Conservation (phyloP, 2,797 vertebrate species). For the Melanitta fusca region DNA sequence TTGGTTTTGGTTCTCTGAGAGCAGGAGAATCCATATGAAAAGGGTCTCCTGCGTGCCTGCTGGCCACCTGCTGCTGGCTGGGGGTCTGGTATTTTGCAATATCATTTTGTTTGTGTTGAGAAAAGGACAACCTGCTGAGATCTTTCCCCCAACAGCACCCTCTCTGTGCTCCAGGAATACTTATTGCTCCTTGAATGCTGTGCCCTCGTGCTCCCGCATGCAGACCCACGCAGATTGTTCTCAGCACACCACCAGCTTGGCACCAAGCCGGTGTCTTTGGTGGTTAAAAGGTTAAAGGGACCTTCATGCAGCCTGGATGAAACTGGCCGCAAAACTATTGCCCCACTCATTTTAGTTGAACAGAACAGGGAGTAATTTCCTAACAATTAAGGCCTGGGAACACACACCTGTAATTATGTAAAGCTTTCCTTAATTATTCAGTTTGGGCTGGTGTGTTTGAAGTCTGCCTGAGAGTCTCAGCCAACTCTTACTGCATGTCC, state of each 20-base stretch:
- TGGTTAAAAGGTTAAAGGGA: neutral
- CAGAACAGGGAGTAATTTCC: neutral
- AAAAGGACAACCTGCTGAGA: neutral
- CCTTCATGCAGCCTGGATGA: accelerated
- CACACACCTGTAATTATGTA: neutral
- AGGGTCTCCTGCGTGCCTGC: neutral
- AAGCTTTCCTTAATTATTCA: neutral
- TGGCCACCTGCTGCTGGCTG: neutral
- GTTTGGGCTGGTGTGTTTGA: neutral
- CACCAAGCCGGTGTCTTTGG: neutral
- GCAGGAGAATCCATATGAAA: neutral
- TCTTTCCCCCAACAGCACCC: neutral
- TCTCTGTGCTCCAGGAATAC: neutral
- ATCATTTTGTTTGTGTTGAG: neutral
- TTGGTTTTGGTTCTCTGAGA: neutral
- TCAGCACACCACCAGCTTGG: accelerated
- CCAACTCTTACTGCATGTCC: neutral
- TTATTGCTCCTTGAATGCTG: neutral
- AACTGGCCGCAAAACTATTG: neutral
- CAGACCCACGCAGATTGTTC: neutral
- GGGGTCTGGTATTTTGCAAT: neutral
- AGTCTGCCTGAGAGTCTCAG: neutral
- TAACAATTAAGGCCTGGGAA: neutral
- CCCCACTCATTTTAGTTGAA: neutral
- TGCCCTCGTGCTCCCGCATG: neutral